Evolutionary conservation across 2,113 vertebrate species (phyloP), one percentile per base, ranked within the genome.

Genomic region (Agapornis roseicollis): DNA sequence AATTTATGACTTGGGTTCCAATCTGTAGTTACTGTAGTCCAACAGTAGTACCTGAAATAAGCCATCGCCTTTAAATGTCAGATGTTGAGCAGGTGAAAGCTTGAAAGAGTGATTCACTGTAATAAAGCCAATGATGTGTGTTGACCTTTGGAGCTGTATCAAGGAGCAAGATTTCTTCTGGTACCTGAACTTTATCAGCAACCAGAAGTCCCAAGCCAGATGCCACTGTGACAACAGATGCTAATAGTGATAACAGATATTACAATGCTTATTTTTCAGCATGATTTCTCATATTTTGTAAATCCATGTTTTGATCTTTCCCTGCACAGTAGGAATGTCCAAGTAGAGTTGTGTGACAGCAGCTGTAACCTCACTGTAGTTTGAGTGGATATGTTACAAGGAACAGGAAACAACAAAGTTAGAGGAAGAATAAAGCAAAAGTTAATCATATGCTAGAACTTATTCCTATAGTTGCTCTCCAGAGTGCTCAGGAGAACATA

Each of bases 111-210:
- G 95, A 95, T 72, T 95, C 92, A 64, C 7, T 35, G 55, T 41
- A 49, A 56, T 88, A 85, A 93, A 85, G 31, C 42, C 2, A 2
- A 14, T 17, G 25, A 13, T 2, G 0, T 10, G 7, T 92, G 11
- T 89, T 95, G 93, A 52, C 80, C 79, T 76, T 50, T 0, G 0
- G 77, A 87, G 52, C 52, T 56, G 53, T 77, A 11, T 70, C 88
- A 93, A 90, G 96, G 94, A 97, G 52, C 94, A 74, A 4, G 27
- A n/a, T 53, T 91, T 53, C 84, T 97, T 39, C 71, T 64, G 29
- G 7, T 80, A 56, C 35, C 83, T 24, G 24, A 86, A 29, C 46
- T 81, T 42, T 44, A 35, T 42, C 80, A 80, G 39, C 80, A 81
- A 50, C 66, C 33, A 78, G 46, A 69, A 46, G 19, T 63, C 44